phyloP scores from a whole-genome alignment of 2,888 invertebrate species.

The Plagodis dolabraria region DNA sequence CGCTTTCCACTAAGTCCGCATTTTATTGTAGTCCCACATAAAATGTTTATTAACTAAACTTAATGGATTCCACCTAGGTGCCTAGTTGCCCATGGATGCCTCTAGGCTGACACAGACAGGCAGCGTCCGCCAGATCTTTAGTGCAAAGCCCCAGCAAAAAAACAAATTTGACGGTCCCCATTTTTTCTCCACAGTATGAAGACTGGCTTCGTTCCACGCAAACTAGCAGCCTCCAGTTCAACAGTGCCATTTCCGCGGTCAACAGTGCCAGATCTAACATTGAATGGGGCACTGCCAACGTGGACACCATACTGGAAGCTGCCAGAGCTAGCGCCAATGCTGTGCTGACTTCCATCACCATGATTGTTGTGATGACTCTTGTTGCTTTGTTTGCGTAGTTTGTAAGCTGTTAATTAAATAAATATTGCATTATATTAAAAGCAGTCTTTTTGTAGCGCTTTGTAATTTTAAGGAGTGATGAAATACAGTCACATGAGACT shows the following conservation, averaged over 20 bases:
- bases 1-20: too few species aligned
- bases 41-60: too few species aligned
- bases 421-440: too few species aligned
- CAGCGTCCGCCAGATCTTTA: too few species aligned
- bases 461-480: too few species aligned
- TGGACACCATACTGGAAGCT: constrained; percentile 59
- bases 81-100: too few species aligned
- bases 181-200: constrained; percentile 58
- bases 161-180: background rate
- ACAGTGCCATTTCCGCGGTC: constrained; percentile 57
- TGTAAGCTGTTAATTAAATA: background rate
- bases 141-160: too few species aligned
- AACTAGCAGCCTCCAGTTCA: constrained; percentile 51
- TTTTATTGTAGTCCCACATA: too few species aligned
- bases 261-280: constrained; percentile 63
- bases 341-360: constrained; percentile 47
- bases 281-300: constrained; percentile 67
- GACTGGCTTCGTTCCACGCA: constrained; percentile 66
- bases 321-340: constrained; percentile 53
- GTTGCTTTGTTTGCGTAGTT: constrained; percentile 31
- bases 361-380: constrained; percentile 44
- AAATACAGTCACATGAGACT: too few species aligned
- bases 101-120: too few species aligned
- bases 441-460: too few species aligned
- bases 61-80: too few species aligned